phyloP scores from a whole-genome alignment of 1,140 invertebrate species.

The Rhysida immarginata region DNA sequence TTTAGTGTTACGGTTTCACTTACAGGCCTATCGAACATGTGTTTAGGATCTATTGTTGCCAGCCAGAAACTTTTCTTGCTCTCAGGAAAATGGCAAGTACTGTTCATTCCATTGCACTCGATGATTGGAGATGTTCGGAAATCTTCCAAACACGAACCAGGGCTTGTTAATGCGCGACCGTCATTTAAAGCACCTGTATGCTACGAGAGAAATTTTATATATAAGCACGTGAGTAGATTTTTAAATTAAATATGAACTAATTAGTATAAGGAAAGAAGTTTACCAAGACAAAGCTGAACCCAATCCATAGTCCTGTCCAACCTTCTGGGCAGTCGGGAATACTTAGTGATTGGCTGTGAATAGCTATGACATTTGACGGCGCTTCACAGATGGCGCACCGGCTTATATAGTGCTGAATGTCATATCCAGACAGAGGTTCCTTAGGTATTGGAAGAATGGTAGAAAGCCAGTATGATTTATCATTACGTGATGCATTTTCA shows the following conservation, averaged over 20 bases:
- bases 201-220: conserved; percentile 33
- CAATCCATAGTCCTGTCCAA: conserved; percentile 88
- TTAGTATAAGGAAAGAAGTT: conserved; percentile 26
- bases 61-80: conserved; percentile 98
- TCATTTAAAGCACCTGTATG: conserved; percentile 90
- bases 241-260: background rate
- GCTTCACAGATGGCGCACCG: conserved; percentile 86
- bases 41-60: conserved; percentile 71
- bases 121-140: conserved; percentile 92
- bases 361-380: conserved; percentile 82
- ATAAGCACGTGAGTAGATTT: too few species aligned
- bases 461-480: conserved; percentile 92
- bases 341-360: conserved; percentile 82
- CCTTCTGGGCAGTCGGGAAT: conserved; percentile 80
- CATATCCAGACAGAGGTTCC: conserved; percentile 72
- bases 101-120: conserved; percentile 82
- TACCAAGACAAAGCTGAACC: conserved; percentile 97
- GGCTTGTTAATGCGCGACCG: conserved; percentile 80
- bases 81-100: conserved; percentile 88
- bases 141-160: conserved; percentile 90
- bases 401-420: conserved; percentile 77
- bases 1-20: conserved; percentile 86
- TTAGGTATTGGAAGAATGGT: conserved; percentile 81
- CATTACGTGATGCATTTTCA: conserved; percentile 90
- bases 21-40: conserved; percentile 69